These are phyloP conservation scores for Beroe forskalii DNA, from an alignment of 37 sponge, comb jelly and placozoan species.

Conservation along the genomic window DNA sequence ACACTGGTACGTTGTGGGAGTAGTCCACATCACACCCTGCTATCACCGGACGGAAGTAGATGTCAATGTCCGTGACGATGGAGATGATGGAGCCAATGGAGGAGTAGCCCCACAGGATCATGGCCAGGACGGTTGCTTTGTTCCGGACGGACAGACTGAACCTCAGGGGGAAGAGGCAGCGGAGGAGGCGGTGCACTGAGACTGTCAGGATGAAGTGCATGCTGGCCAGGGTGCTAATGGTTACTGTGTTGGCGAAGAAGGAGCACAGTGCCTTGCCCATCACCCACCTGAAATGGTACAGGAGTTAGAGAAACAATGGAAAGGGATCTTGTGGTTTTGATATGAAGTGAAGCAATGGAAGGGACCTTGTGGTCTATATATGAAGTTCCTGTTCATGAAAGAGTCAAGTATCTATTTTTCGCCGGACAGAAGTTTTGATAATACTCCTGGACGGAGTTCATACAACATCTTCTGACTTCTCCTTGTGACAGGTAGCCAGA, in stretches of 20 bases:
- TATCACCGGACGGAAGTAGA: slow-evolving; percentile 21
- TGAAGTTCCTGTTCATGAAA: too few species aligned
- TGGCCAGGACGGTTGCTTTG: slow-evolving; percentile 51
- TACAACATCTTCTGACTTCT: too few species aligned
- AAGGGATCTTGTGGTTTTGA: neutral
- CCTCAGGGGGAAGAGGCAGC: slow-evolving; percentile 51
- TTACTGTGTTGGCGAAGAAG: slow-evolving; percentile 46
- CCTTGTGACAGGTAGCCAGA: too few species aligned
- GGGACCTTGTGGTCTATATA: too few species aligned
- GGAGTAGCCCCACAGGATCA: slow-evolving; percentile 56
- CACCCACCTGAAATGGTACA: slow-evolving; percentile 42
- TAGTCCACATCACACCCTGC: slow-evolving; percentile 55
- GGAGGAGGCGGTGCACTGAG: slow-evolving; percentile 59
- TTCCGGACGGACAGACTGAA: slow-evolving; percentile 56
- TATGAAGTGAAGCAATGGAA: neutral
- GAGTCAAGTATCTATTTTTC: too few species aligned
- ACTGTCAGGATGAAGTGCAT: slow-evolving; percentile 62
- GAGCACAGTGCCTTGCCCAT: slow-evolving; percentile 27
- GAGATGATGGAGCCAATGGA: slow-evolving; percentile 25
- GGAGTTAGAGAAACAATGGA: neutral
- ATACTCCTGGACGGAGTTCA: too few species aligned
- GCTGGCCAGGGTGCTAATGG: slow-evolving; percentile 39
- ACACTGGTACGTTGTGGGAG: neutral
- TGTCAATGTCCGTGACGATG: neutral
- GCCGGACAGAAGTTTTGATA: too few species aligned